phyloP scores from a whole-genome alignment of 2,888 invertebrate species.

The Mesorhabditis spiculigera region DNA sequence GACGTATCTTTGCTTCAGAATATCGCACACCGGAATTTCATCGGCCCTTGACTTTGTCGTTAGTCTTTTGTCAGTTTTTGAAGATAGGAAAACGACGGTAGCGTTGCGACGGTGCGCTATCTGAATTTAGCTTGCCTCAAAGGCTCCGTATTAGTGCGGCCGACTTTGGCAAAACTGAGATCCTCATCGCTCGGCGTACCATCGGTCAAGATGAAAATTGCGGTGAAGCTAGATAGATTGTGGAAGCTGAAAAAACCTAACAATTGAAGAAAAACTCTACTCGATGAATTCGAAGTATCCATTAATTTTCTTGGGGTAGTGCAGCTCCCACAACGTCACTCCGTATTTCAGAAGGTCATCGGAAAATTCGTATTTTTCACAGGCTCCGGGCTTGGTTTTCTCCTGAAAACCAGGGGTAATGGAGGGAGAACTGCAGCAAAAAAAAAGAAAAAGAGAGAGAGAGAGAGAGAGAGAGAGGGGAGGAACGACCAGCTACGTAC shows the following conservation, averaged over 20 bases:
- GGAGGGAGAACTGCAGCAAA: too few species aligned
- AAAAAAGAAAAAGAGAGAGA: too few species aligned
- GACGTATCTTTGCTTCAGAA: conserved; percentile 39
- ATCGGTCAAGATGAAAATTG: conserved; percentile 36
- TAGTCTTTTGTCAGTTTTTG: conserved; percentile 36
- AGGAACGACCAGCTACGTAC: conserved; percentile 8
- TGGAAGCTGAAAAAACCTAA: conserved; percentile 21
- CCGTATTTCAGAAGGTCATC: conserved; percentile 35
- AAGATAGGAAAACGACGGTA: conserved; percentile 31
- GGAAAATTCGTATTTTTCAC: conserved; percentile 39
- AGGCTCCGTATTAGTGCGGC: conserved; percentile 7
- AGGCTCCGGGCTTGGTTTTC: conserved; percentile 26
- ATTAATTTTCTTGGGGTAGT: conserved; percentile 39
- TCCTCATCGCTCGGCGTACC: conserved; percentile 36
- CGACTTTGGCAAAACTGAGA: conserved; percentile 40
- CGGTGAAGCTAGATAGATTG: conserved; percentile 39
- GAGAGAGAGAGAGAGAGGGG: neutral
- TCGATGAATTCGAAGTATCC: conserved; percentile 44
- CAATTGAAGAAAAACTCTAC: conserved; percentile 20
- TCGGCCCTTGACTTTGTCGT: conserved; percentile 31
- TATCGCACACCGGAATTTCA: conserved; percentile 43
- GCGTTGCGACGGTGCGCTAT: conserved; percentile 10
- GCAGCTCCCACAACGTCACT: conserved; percentile 38
- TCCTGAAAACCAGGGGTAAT: conserved; percentile 15
- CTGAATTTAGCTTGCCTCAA: neutral